Evolutionary conservation across 2,797 vertebrate species (phyloP), one percentile per base, ranked within the genome.

Genomic region (Phaenicophaeus curvirostris): DNA sequence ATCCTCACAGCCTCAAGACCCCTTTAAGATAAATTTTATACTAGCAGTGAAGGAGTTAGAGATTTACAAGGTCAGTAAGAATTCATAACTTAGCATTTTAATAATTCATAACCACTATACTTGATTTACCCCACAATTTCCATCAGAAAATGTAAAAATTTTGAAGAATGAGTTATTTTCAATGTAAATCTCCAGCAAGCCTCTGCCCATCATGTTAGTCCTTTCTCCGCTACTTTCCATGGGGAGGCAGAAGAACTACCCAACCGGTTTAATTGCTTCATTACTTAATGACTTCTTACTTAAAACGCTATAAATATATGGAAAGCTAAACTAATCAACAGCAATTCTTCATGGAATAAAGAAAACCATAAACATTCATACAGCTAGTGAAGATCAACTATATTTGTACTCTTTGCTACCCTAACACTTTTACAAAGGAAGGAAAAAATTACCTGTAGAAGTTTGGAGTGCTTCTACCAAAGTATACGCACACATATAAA

Each of bases 131-230:
- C 87, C 82, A 76, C 77, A 94, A 97, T 88, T 97, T 91, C 68
- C 76, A 96, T 74, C 76, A 96, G 92, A 96, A 97, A 97, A 96
- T 95, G 90, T 95, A 97, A 73, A 96, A 82, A 89, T 96, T 98
- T 95, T 98, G 97, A 97, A 94, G 96, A 97, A 97, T 92, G 96
- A 97, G 79, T 97, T 96, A 93, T 94, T 97, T 94, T 95, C 89
- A 94, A 85, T 93, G 95, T 98, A 98, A 97, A 97, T 97, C 97
- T 97, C 84, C 67, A 95, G 74, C 48, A 95, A 94, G 93, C 81
- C 96, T 96, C 96, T 97, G 97, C 96, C 97, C 97, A 97, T 97
- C 96, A 97, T n/a, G n/a, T 84, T 86, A 95, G 90, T 55, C 37
- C 65, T 84, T 94, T 68, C 44, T 54, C 87, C 18, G 4, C 74